Evolutionary conservation across 2,888 invertebrate genomes (phyloP), one percentile per base, ranked within the genome.

Genomic region (Drosophila formosana): DNA sequence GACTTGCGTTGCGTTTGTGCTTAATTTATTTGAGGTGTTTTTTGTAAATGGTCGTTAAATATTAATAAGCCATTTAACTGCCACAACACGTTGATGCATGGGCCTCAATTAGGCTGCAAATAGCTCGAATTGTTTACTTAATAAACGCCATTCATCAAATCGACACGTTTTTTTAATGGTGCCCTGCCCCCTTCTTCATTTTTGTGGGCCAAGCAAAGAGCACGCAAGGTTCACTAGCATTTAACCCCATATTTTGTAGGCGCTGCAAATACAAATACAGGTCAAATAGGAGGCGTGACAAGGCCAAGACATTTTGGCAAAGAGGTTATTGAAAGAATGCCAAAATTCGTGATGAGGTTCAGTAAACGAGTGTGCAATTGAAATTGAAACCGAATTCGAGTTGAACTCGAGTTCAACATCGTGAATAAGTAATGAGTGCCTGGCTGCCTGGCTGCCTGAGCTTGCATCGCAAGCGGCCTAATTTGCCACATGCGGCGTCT

Each of bases 71-170:
- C 87, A 82, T 86, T 83, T 88, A 83, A 75, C 68, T 78, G 87
- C 72, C 86, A 72, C 78, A 80, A 65, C 87, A 78, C 63, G 83
- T 80, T 83, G 83, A 83, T 86, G 86, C 80, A 83, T 88, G 88
- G 58, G 37, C 43, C 71, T 52, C 83, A 86, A 82, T 83, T 88
- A 88, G 87, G 63, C 89, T 61, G 71, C 69, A 85, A 85, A 85
- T 85, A 75, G 81, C 88, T 87, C 28, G 66, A 81, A 87, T 79
- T 81, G 84, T 87, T 85, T 84, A 71, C 87, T 80, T 88, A 86
- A 88, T 82, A 88, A 88, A 86, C 69, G 83, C 60, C 83, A 86
- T 85, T 87, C 84, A 85, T 85, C 89, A 85, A 85, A 81, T 89
- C 87, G 89, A 89, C 84, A 87, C 87, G 77, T 87, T 63, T 64